A percentile compares a stretch with the other conserved stretches of the same genome.
These are phyloP conservation scores for Drosophila erecta DNA, from an alignment of 1,140 invertebrate species.

Conservation along the genomic window DNA sequence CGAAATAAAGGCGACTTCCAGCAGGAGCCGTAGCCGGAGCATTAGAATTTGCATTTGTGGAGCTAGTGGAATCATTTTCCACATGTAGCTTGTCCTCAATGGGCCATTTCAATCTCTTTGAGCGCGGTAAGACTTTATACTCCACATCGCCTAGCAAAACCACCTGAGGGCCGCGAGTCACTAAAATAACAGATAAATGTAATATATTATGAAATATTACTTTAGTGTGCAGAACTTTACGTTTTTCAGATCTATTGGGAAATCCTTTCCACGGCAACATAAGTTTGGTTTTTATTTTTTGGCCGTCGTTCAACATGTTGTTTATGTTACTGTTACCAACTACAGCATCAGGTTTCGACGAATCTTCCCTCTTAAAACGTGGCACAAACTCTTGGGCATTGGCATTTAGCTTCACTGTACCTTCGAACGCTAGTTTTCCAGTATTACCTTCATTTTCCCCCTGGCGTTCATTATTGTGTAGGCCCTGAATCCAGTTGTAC, in stretches of 20 bases:
- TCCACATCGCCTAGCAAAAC: constrained; percentile 15
- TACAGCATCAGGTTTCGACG: neutral
- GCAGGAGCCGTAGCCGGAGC: too few relatives aligned
- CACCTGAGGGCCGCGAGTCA: constrained; percentile 6
- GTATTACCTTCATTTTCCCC: too few relatives aligned
- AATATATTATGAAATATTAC: neutral
- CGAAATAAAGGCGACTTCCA: neutral
- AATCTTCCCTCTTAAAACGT: constrained; percentile 1
- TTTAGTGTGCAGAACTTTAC: neutral
- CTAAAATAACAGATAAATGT: neutral
- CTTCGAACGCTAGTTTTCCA: neutral
- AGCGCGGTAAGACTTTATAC: constrained; percentile 9
- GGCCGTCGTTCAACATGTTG: constrained; percentile 1
- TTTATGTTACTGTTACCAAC: neutral
- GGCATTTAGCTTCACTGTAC: constrained; percentile 24
- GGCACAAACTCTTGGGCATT: constrained; percentile 45
- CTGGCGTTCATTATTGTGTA: constrained; percentile 17
- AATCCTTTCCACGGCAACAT: constrained; percentile 65
- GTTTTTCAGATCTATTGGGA: constrained; percentile 29
- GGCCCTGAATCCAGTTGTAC: constrained; percentile 32
- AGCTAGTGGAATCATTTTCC: neutral
- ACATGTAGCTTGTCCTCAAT: neutral
- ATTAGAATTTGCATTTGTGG: neutral
- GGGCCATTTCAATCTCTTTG: constrained; percentile 4
- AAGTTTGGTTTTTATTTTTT: constrained; percentile 16